Evolutionary conservation across 2,797 vertebrate species (phyloP), one percentile per base, ranked within the genome.

Genomic region (Phrynocephalus vlangalii): DNA sequence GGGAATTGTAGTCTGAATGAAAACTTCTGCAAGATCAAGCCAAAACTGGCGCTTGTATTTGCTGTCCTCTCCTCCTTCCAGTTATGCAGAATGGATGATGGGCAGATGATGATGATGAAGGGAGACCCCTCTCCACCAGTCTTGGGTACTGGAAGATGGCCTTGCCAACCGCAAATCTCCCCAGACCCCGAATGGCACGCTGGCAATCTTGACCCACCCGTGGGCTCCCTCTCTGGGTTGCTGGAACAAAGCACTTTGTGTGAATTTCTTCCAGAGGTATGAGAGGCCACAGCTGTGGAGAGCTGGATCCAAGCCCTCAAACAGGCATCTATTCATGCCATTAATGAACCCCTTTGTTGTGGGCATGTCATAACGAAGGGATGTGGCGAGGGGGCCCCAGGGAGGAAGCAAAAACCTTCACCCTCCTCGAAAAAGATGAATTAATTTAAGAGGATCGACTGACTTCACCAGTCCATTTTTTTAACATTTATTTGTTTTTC

Each of bases 261-360:
- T 75, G 83, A 79, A 30, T 67, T 71, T 79, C 78, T 44, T 44
- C 67, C 66, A 11, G 68, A 71, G 67, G 67, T 52, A 71, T 26
- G 26, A 86, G 77, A 80, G 67, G 67, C 48, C 67, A 72, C 77
- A 60, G 77, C 67, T 79, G 73, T 79, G 75, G 63, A n/a, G 30
- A 33, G 33, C 30, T 18, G 30, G n/a, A 28, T 60, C 48, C 66
- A 86, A 86, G 38, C 66, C 66, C 63, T 70, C 13, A n/a, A 79
- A 85, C 44, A 70, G 76, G 18, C 76, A 70, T 79, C 67, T 52
- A 67, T 79, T 68, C 75, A 86, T 44, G 33, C 18, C 76, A 16
- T 33, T 76, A 63, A 66, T 66, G 71, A 76, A 63, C 56, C 38
- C 33, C 56, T 76, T 84, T 70, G 80, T 82, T 82, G 24, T 3